Percentiles rank a stretch among this genome's conserved stretches.
These are phyloP conservation scores for Drosophila serrata DNA, from an alignment of 1,140 invertebrate genomes.

Conservation along the genomic window DNA sequence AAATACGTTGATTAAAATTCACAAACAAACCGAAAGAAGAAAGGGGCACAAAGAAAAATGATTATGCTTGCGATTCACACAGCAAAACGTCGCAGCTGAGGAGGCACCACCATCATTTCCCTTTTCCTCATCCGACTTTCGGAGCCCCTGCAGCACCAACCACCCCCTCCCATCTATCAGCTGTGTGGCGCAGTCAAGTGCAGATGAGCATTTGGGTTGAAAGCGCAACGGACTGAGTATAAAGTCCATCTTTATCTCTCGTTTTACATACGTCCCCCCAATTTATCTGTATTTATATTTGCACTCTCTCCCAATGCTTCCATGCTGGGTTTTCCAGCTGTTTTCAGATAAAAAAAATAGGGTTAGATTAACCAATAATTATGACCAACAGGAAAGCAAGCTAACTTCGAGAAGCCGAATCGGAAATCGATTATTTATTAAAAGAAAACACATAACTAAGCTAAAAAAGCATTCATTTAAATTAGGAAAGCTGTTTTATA, in stretches of 20 bases:
- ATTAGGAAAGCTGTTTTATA: too few relatives aligned
- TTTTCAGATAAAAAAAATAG: background rate
- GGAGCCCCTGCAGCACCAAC: too few relatives aligned
- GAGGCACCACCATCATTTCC: background rate
- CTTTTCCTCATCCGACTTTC: background rate
- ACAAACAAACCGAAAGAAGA: slow-evolving; percentile 43
- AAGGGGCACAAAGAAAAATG: slow-evolving; percentile 56
- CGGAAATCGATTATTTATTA: too few relatives aligned
- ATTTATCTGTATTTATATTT: slow-evolving; percentile 7
- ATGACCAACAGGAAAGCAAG: background rate
- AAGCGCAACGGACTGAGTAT: slow-evolving; percentile 50
- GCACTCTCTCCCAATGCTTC: too few relatives aligned
- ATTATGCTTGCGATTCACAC: slow-evolving; percentile 29
- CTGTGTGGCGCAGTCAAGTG: slow-evolving; percentile 63
- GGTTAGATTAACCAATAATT: background rate
- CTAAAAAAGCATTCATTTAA: too few relatives aligned
- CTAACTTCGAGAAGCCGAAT: too few relatives aligned
- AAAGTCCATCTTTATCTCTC: slow-evolving; percentile 30
- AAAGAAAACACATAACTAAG: too few relatives aligned
- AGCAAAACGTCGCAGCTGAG: slow-evolving; percentile 27
- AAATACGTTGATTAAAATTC: slow-evolving; percentile 73
- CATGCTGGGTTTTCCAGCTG: background rate
- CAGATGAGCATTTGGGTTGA: slow-evolving; percentile 77
- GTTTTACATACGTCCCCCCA: background rate
- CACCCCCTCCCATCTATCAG: background rate